phyloP scores from a whole-genome alignment of 2,113 vertebrate genomes.

The Peromyscus maniculatus region DNA sequence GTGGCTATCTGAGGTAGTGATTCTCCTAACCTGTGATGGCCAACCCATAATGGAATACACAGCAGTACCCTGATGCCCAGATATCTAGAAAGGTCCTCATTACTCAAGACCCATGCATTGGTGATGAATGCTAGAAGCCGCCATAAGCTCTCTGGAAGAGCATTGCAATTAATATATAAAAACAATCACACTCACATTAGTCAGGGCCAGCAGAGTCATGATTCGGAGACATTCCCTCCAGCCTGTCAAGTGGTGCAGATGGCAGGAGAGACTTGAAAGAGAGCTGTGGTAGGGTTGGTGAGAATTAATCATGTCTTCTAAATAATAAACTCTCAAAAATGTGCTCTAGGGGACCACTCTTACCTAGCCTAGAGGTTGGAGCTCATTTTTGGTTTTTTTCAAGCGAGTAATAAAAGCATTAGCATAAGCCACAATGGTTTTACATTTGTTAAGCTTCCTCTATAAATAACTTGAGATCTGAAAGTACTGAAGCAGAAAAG shows the following conservation, averaged over 20 bases:
- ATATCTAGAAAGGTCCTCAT: background rate
- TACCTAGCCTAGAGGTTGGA: background rate
- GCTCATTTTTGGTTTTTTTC: background rate
- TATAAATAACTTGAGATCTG: background rate
- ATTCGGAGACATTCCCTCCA: no score
- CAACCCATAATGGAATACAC: background rate
- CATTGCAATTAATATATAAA: background rate
- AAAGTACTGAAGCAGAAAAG: background rate
- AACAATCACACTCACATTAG: accelerated
- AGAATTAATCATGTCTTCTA: background rate
- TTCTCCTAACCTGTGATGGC: background rate
- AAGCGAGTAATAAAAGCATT: background rate
- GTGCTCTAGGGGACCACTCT: background rate
- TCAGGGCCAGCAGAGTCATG: background rate
- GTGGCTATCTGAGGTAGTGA: background rate
- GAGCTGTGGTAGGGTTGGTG: background rate
- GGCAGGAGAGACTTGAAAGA: background rate
- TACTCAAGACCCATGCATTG: accelerated
- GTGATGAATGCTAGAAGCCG: background rate
- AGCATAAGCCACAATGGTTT: background rate
- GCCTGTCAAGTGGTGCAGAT: background rate
- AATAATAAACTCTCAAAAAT: background rate
- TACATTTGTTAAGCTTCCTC: background rate
- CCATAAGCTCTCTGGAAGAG: background rate
- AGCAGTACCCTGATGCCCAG: background rate